Evolutionary conservation across 2,888 invertebrate species (phyloP), one percentile per base, ranked within the genome.

Genomic region (Rhorus exstirpatorius): DNA sequence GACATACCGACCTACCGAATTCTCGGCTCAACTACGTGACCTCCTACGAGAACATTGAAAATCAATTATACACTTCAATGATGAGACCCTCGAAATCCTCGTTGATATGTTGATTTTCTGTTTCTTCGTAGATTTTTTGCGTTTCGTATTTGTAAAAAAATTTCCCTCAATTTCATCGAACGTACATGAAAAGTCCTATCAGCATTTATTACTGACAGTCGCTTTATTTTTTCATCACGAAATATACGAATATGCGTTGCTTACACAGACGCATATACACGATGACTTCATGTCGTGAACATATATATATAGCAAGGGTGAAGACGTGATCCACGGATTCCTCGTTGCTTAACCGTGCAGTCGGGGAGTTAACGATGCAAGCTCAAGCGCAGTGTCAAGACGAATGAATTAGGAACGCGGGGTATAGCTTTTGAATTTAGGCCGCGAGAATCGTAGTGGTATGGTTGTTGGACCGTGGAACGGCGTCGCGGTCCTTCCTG

Each of bases 331-430:
- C 35, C 31, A 41, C 14, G 41, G 19, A 60, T 72, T 41, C 12
- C 19, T 79, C 51, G 58, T 49, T 53, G 51, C 49, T 79, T 74
- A 67, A 67, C 60, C 60, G 49, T 26, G 79, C 60, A 67, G 77
- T 68, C 46, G 38, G 17, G 21, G 58, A 67, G 26, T 67, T 79
- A 79, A 74, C 41, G 72, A 74, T 12, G 19, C 35, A 38, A 46
- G 46, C 21, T 44, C 17, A 14, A 21, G 24, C 51, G 10, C 61
- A 14, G 51, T 21, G 67, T 53, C 74, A 61, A 24, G 68, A 68
- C 61, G 53, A 74, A 68, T 68, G 74, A 61, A 79, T 74, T 31
- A 60, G 74, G 51, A 79, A 51, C 6, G 19, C 31, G 60, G 38
- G 4, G n/a, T n/a, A n/a, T 31, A 51, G 61, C 51, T 61, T 61